Evolutionary conservation across 2,113 vertebrate species (phyloP), one percentile per base, ranked within the genome.

Genomic region (Callopanchax toddi): DNA sequence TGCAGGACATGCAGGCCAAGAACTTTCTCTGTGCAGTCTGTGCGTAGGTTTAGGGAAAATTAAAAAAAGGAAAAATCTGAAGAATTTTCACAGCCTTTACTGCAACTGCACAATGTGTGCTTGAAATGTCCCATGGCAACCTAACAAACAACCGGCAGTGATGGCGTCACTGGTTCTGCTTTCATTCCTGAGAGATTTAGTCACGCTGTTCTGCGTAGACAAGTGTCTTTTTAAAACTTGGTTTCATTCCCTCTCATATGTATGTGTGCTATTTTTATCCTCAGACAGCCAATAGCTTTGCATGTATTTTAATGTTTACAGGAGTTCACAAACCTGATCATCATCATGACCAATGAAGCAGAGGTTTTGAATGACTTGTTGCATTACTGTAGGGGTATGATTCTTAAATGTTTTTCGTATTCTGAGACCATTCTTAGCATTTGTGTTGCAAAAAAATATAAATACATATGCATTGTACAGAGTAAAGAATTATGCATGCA

Each of bases 141-240:
- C 72, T 83, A 90, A 86, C 87, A 91, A 92, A 90, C 74, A 87
- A 60, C 50, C 20, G 29, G 64, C 78, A 40, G 26, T n/a, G 63
- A 67, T 84, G 85, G 86, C 85, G 87, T 91, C 89, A 90, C 58
- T 50, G 67, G 76, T 90, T 86, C 85, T 73, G 76, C 60, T 82
- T 75, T 81, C 91, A 92, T 92, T 91, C 90, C 90, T 84, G 58
- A 81, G 68, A 70, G 77, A 87, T 90, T 79, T 36, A 84, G 79
- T 92, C 87, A 91, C 73, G 62, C 55, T 58, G 54, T 68, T 78
- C 73, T 67, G 74, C 34, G 34, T 62, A 49, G 60, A 59, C 71
- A 67, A 67, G 77, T 74, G 70, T 79, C 64, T 85, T 89, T 74
- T 85, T 74, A 50, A 80, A 85, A 78, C 67, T 59, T 62, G 48